These are phyloP conservation scores for Leucoma salicis DNA, from an alignment of 2,888 invertebrate species.

Conservation along the genomic window DNA sequence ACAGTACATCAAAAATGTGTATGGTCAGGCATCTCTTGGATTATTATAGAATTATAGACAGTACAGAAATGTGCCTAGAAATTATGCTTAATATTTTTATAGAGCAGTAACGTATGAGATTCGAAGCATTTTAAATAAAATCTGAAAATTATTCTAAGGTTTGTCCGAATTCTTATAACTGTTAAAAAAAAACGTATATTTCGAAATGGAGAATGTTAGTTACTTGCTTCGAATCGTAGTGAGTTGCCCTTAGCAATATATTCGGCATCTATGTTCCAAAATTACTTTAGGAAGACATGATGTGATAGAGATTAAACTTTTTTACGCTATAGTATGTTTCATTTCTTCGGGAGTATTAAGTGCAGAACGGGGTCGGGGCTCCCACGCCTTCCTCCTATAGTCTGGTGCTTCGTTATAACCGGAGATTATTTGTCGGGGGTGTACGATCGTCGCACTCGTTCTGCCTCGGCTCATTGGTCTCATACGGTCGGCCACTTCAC, in stretches of 20 bases:
- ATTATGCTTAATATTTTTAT: constrained; percentile 78
- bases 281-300: constrained; percentile 74
- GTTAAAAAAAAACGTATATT: too few species aligned
- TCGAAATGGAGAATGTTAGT: constrained; percentile 7
- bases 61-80: constrained; percentile 81
- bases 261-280: constrained; percentile 76
- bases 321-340: constrained; percentile 64
- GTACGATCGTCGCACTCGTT: constrained; percentile 62
- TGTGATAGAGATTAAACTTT: constrained; percentile 81
- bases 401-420: constrained; percentile 35
- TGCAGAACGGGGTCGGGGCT: constrained; percentile 49
- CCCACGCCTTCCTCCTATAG: constrained; percentile 70
- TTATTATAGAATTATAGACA: constrained; percentile 68
- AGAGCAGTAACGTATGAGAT: constrained; percentile 68
- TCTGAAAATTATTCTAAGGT: constrained; percentile 13
- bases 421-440: constrained; percentile 50
- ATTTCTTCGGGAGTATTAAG: constrained; percentile 24
- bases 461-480: constrained; percentile 60
- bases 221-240: constrained; percentile 70
- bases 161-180: constrained; percentile 18
- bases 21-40: too few species aligned
- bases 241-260: constrained; percentile 64
- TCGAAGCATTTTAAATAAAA: constrained; percentile 52
- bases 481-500: constrained; percentile 54
- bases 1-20: too few species aligned